Percentiles rank a stretch among this genome's conserved stretches.
Conservation (phyloP, 2,888 invertebrate species). For the Aleiodes testaceus region DNA sequence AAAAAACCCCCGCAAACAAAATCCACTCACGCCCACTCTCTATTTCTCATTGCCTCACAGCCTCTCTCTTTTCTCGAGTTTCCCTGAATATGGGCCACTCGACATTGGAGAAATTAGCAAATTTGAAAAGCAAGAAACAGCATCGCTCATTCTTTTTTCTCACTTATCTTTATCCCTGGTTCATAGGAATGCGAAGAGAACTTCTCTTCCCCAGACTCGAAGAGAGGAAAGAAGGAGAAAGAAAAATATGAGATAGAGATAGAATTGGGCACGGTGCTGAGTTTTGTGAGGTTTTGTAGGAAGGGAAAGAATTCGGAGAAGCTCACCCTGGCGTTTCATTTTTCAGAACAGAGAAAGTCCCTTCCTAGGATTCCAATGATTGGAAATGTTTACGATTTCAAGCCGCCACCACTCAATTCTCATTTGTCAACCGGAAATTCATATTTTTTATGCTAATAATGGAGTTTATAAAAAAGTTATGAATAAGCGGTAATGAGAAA, state of each 20-base stretch:
- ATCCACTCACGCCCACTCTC: constrained; percentile 19
- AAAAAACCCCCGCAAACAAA: not conserved
- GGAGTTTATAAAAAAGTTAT: too few relatives aligned
- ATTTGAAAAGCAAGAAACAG: too few relatives aligned
- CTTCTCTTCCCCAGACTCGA: constrained; percentile 41
- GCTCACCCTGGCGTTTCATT: constrained; percentile 54
- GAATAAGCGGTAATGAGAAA: too few relatives aligned
- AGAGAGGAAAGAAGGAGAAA: constrained; percentile 35
- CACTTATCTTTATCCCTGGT: constrained; percentile 29
- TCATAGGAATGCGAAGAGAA: constrained; percentile 38
- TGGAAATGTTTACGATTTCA: not conserved
- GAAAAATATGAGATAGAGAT: constrained; percentile 19
- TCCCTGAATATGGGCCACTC: constrained; percentile 13
- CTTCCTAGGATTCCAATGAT: constrained; percentile 50
- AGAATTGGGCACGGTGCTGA: constrained; percentile 29
- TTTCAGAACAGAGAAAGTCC: constrained; percentile 58
- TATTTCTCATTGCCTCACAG: constrained; percentile 33
- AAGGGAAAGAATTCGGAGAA: constrained; percentile 51
- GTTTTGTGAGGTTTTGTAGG: not conserved
- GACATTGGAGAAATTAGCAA: constrained; percentile 13
- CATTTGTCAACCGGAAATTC: too few relatives aligned
- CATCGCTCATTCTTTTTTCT: constrained; percentile 33
- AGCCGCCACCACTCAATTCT: not conserved
- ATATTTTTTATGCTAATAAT: too few relatives aligned
- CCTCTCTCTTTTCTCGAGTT: constrained; percentile 8